Evolutionary conservation across 1,140 invertebrate genomes (phyloP), one percentile per base, ranked within the genome.

Genomic region (Eriocheir sinensis): DNA sequence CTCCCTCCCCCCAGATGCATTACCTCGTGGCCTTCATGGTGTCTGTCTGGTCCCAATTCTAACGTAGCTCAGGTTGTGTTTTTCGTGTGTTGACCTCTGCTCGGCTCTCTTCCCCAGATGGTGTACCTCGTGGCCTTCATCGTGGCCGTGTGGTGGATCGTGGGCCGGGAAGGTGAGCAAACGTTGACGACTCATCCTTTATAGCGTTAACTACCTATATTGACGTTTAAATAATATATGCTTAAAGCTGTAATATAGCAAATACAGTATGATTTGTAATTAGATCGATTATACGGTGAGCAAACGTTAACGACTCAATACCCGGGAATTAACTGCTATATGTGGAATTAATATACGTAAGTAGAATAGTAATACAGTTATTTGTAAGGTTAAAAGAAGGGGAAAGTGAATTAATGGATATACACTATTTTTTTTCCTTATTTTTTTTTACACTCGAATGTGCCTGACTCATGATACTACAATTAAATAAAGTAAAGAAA

Each of bases 41-140:
- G n/a, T n/a, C n/a, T n/a, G n/a, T n/a, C n/a, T n/a, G n/a, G n/a
- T n/a, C n/a, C n/a, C n/a, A n/a, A n/a, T n/a, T n/a, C n/a, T n/a
- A n/a, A n/a, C n/a, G n/a, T n/a, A n/a, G n/a, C n/a, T n/a, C n/a
- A n/a, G n/a, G n/a, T n/a, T n/a, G n/a, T n/a, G n/a, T n/a, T n/a
- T n/a, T n/a, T n/a, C n/a, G n/a, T n/a, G n/a, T n/a, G n/a, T 15
- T n/a, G 12, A 72, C 12, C n/a, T 15, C n/a, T 72, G 12, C n/a
- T 72, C n/a, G 12, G 12, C 60, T 72, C 21, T 40, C 38, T 88
- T 40, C 53, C 53, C 3, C 92, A 93, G 92, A 41, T 93, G 85
- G 92, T 93, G 53, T 93, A 93, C 36, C 36, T 93, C 2, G 80
- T 44, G 21, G 92, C 92, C 85, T 93, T 93, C 92, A 89, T 93